phyloP scores from a whole-genome alignment of 2,888 invertebrate species.

The Tipula unca region DNA sequence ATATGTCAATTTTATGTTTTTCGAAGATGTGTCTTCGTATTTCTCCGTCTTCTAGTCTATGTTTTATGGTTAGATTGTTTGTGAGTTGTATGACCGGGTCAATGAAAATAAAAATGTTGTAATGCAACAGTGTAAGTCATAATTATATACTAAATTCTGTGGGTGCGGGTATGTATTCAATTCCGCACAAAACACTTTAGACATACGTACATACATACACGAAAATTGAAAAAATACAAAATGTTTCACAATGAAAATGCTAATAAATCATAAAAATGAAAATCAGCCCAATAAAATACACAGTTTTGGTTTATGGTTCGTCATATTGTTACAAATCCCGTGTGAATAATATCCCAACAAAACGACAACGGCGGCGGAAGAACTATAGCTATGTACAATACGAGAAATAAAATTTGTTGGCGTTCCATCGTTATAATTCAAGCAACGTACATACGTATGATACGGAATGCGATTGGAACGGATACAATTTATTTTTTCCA shows the following conservation, averaged over 20 bases:
- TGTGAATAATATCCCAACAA: background rate
- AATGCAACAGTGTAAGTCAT: too few species aligned
- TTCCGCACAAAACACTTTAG: background rate
- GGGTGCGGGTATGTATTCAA: too few species aligned
- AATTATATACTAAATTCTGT: too few species aligned
- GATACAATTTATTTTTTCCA: background rate
- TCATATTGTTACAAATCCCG: background rate
- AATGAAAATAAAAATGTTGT: too few species aligned
- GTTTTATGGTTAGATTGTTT: too few species aligned
- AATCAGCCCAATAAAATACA: background rate
- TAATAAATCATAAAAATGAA: background rate
- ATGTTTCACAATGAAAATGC: background rate
- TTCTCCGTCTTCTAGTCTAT: too few species aligned
- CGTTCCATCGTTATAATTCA: background rate
- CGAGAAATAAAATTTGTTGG: background rate
- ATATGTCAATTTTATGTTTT: too few species aligned
- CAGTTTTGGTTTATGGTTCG: background rate
- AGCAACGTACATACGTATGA: background rate
- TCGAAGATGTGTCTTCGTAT: too few species aligned
- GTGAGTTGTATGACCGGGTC: too few species aligned
- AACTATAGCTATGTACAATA: background rate
- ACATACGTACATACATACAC: background rate
- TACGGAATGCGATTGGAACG: slow-evolving; percentile 4
- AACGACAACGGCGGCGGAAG: background rate
- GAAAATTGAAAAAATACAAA: background rate